Conservation (phyloP, 2,113 vertebrate genomes). For the Pithys albifrons region DNA sequence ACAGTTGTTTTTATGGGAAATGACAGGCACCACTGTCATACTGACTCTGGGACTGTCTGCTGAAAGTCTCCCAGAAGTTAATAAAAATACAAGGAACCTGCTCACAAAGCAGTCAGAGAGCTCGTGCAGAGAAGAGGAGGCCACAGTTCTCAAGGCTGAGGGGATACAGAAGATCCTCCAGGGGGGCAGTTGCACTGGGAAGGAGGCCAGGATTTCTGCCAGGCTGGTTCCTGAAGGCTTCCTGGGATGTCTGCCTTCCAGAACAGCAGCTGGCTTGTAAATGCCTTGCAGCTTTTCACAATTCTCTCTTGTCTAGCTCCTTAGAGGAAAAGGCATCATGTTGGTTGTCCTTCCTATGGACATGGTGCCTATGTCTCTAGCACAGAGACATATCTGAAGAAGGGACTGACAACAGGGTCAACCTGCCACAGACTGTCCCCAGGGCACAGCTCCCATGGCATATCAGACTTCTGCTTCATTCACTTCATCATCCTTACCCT, state of each 20-base stretch:
- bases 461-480: background rate
- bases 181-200: background rate
- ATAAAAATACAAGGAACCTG: background rate
- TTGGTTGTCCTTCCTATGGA: background rate
- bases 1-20: background rate
- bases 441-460: background rate
- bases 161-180: accelerated
- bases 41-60: background rate
- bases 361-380: background rate
- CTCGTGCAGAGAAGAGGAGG: background rate
- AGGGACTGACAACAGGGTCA: background rate
- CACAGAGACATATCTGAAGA: background rate
- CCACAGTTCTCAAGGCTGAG: background rate
- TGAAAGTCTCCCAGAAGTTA: background rate
- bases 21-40: background rate
- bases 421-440: background rate
- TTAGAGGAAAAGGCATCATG: background rate
- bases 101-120: background rate
- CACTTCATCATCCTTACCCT: background rate
- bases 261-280: background rate
- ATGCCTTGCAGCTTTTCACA: background rate
- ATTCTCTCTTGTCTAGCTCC: background rate
- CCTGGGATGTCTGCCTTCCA: background rate
- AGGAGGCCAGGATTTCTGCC: background rate
- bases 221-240: background rate